These are phyloP conservation scores for Sibirionetta formosa DNA, from an alignment of 2,797 vertebrate species.

Conservation along the genomic window DNA sequence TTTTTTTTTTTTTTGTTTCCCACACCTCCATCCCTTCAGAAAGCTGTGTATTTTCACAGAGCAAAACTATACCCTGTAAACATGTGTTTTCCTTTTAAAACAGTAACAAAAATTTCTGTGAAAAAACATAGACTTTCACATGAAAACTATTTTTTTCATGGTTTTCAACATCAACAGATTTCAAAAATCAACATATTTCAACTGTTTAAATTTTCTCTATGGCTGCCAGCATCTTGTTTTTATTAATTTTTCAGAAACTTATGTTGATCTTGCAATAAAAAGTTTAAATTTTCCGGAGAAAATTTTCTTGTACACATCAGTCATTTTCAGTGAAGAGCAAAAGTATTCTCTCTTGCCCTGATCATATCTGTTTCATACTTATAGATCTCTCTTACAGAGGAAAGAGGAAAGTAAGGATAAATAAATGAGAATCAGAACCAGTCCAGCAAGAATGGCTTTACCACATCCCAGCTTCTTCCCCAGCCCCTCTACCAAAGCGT, in stretches of 20 bases:
- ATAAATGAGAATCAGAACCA: neutral
- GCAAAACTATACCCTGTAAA: neutral
- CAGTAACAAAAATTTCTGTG: neutral
- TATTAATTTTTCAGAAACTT: neutral
- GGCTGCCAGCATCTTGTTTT: neutral
- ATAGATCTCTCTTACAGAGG: neutral
- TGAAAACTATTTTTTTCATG: neutral
- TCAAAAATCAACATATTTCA: neutral
- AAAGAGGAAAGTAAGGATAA: neutral
- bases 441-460: neutral
- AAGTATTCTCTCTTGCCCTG: neutral
- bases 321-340: neutral
- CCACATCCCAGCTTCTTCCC: neutral
- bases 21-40: neutral
- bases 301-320: neutral
- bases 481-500: neutral
- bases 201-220: neutral
- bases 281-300: neutral
- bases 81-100: constrained; percentile 15
- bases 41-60: constrained; percentile 34
- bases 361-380: neutral
- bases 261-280: neutral
- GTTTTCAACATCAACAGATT: neutral
- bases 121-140: neutral
- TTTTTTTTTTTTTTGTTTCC: neutral